Evolutionary conservation across 2,888 invertebrate species (phyloP).

Genomic region (Rutpela maculata): DNA sequence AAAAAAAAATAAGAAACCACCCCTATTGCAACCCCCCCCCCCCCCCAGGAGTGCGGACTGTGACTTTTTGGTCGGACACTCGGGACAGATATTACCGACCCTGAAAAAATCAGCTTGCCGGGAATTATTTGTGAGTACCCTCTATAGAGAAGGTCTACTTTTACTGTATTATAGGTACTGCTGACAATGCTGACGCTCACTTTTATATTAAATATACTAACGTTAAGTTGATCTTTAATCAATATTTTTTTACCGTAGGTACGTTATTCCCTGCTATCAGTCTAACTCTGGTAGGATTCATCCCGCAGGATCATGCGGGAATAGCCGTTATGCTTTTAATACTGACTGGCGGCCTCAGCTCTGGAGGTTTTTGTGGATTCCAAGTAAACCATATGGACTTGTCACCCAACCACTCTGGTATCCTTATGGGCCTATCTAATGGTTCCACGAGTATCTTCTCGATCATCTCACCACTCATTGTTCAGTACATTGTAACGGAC

Average conservation of each 20-base stretch:
- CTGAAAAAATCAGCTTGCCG: too few species aligned
- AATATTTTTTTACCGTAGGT: constrained; percentile 43
- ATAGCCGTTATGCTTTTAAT: constrained; percentile 81
- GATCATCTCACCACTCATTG: constrained; percentile 85
- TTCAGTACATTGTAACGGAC: constrained; percentile 81
- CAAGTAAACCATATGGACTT: constrained; percentile 88
- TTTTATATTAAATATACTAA: too few species aligned
- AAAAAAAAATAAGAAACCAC: too few species aligned
- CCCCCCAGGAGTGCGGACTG: too few species aligned
- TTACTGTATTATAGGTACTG: too few species aligned
- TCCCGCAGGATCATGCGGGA: constrained; percentile 73
- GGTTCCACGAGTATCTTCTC: constrained; percentile 86
- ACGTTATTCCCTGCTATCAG: constrained; percentile 80
- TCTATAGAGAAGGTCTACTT: too few species aligned
- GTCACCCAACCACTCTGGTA: constrained; percentile 88
- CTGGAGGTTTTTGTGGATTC: constrained; percentile 84
- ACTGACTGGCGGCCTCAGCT: constrained; percentile 84
- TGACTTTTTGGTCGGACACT: too few species aligned
- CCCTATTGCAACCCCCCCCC: too few species aligned
- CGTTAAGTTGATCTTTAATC: background rate
- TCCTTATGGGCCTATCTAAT: constrained; percentile 89
- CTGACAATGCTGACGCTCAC: too few species aligned
- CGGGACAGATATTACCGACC: too few species aligned
- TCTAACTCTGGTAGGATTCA: constrained; percentile 77
- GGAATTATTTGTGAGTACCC: too few species aligned